These are phyloP conservation scores for Brachionus plicatilis DNA, from an alignment of 1,140 invertebrate genomes.

Conservation along the genomic window DNA sequence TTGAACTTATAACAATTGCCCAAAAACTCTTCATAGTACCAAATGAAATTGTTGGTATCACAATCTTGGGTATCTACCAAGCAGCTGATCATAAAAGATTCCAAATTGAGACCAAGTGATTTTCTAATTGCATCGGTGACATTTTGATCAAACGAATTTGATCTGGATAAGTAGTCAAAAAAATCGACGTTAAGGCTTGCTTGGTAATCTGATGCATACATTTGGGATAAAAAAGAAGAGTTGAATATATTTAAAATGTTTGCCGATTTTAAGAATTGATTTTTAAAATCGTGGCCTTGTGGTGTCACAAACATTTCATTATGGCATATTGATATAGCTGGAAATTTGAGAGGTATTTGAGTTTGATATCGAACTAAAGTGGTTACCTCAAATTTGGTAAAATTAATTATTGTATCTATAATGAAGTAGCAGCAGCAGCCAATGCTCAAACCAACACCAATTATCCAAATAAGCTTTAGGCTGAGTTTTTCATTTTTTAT, in stretches of 20 bases:
- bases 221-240: neutral
- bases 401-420: neutral
- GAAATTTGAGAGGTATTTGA: neutral
- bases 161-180: neutral
- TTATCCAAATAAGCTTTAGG: neutral
- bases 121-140: neutral
- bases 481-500: neutral
- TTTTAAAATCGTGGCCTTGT: neutral
- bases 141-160: neutral
- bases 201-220: neutral
- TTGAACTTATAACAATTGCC: conserved; percentile 27
- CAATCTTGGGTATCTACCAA: neutral
- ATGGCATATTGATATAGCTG: neutral
- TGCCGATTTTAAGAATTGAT: neutral
- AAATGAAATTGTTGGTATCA: neutral
- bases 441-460: neutral
- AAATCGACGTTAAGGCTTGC: neutral
- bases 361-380: neutral
- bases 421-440: neutral
- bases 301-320: neutral
- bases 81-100: neutral
- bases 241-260: neutral
- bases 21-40: neutral
- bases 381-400: neutral
- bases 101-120: neutral